Conservation (phyloP, 2,888 invertebrate species). For the Stenolophus ochropezus region DNA sequence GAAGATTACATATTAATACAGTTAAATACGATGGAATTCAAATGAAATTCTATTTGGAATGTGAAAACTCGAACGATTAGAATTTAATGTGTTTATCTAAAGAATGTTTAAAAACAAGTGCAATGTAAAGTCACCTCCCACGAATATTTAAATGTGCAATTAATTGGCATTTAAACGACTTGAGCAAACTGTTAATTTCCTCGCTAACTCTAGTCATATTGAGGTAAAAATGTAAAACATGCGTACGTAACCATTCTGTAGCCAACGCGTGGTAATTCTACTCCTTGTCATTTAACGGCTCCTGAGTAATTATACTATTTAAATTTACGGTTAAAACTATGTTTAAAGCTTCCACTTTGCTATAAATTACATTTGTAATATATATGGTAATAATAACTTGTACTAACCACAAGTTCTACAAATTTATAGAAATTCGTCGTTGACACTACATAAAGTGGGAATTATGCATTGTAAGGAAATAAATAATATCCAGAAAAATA, state of each 20-base stretch:
- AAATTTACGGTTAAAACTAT: conserved; percentile 54
- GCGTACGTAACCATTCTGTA: not conserved
- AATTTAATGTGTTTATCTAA: not conserved
- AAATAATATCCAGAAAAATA: too few species aligned
- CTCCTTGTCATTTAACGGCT: conserved; percentile 48
- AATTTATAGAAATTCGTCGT: conserved; percentile 20
- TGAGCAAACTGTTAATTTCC: conserved; percentile 6
- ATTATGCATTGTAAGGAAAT: too few species aligned
- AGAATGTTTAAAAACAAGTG: not conserved
- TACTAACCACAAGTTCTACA: conserved; percentile 36
- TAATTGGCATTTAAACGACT: not conserved
- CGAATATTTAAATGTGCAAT: conserved; percentile 28
- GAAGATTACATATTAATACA: too few species aligned
- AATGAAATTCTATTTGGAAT: too few species aligned
- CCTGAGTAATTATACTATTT: conserved; percentile 49
- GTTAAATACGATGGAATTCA: too few species aligned
- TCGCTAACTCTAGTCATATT: conserved; percentile 4
- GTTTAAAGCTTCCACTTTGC: conserved; percentile 41
- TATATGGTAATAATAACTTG: conserved; percentile 43
- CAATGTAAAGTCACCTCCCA: conserved; percentile 7
- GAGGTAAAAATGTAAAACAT: conserved; percentile 1
- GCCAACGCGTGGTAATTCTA: conserved; percentile 29
- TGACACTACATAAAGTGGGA: not conserved
- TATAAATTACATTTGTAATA: conserved; percentile 38
- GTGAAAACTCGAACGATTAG: not conserved